Evolutionary conservation across 2,888 invertebrate species (phyloP).

Genomic region (Dorcus parallelipipedus): DNA sequence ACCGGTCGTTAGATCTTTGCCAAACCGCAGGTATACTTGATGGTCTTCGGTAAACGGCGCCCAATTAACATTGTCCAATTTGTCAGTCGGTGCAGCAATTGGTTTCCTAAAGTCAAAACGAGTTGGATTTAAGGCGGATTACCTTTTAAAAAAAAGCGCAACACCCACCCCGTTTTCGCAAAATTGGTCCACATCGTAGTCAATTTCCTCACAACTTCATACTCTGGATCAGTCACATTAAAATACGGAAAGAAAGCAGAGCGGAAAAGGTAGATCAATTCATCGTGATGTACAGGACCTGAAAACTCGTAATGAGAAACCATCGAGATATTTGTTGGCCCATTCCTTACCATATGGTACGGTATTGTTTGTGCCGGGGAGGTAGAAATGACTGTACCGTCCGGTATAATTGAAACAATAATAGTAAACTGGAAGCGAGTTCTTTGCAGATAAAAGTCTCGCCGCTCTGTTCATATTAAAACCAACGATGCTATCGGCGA

Average conservation of each 20-base stretch:
- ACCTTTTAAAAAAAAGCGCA: neutral
- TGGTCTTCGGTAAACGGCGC: constrained; percentile 39
- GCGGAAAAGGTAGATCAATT: constrained; percentile 52
- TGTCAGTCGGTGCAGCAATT: constrained; percentile 38
- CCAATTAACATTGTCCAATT: constrained; percentile 44
- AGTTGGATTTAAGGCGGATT: neutral
- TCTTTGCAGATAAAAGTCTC: constrained; percentile 57
- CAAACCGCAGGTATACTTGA: constrained; percentile 47
- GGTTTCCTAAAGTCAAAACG: constrained; percentile 48
- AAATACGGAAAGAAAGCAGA: constrained; percentile 37
- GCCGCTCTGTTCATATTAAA: constrained; percentile 60
- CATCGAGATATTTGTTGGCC: too few species aligned
- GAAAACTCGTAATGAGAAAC: constrained; percentile 6
- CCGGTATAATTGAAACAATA: constrained; percentile 63
- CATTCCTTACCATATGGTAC: constrained; percentile 28
- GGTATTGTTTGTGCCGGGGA: constrained; percentile 50
- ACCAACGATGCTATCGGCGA: constrained; percentile 58
- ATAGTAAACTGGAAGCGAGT: constrained; percentile 57
- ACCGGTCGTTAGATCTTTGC: constrained; percentile 40
- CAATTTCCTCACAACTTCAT: constrained; percentile 43
- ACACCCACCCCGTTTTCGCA: constrained; percentile 39
- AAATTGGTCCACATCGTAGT: constrained; percentile 50
- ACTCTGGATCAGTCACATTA: constrained; percentile 41
- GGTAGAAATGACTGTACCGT: constrained; percentile 55
- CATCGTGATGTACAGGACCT: constrained; percentile 50